Base-by-base conservation (phyloP, 2,113 vertebrate species). In the Stegostoma tigrinum region DNA sequence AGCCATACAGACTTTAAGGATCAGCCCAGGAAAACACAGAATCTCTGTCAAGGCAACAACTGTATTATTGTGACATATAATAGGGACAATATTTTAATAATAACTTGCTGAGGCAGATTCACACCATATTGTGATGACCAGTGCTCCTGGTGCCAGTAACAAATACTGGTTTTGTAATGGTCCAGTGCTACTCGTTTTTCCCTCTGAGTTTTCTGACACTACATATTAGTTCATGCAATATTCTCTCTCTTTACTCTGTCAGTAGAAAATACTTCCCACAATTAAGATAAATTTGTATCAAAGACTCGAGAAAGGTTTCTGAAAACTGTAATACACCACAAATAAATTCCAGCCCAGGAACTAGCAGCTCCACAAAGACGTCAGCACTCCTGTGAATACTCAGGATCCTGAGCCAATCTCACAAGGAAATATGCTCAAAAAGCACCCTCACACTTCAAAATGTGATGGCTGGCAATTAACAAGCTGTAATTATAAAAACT, bases 401-500 rank as follows among this genome's bases (percentile, higher is more conserved):
- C 89, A 91, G 21, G 15, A 66, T 66, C 89, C 38, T 66, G 0
- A 91, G 38, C 61, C 27, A 64, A 90, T 61, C 52, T 90, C 85
- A 55, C 24, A 91, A 91, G 17, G 66, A 91, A 64, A 83, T 83
- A 83, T 21, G 78, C 80, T 83, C 80, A 83, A 83, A 83, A 83
- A 42, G 38, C 80, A 83, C 80, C 5, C 19, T n/a, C 34, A 19
- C 89, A 91, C 14, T 66, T 91, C 30, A 66, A 83, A 91, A 66
- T 91, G 89, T 38, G 61, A 91, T 91, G 30, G 2, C 87, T 90
- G 14, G 87, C 87, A 61, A 91, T 91, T 91, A 66, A 66, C 64
- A 64, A n/a, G 64, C 34, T 91, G 34, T 91, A 91, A 91, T 91
- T 91, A 91, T 91, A 38, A 91, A 75, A 66, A 91, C 61, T 66